Percentiles rank a stretch among this genome's conserved stretches.
Conservation (phyloP, 1,140 invertebrate genomes). For the Lucilia cuprina region DNA sequence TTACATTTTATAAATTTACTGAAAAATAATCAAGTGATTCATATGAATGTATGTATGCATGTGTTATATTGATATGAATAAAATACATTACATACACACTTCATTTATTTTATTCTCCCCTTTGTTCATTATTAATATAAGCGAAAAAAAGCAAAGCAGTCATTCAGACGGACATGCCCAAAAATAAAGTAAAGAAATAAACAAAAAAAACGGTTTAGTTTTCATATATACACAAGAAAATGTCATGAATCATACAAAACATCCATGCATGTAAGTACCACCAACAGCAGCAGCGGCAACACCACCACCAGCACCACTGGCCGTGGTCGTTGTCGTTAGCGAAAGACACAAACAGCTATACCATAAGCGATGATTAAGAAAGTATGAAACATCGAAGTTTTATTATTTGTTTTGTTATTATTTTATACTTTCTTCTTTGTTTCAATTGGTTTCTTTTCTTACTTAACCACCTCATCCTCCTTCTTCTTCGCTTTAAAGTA, state of each 20-base stretch:
- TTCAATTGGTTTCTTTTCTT: neutral
- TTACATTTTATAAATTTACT: neutral
- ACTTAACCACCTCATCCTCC: neutral
- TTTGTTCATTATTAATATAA: neutral
- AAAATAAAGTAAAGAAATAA: neutral
- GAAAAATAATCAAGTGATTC: neutral
- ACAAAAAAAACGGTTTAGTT: neutral
- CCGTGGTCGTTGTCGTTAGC: neutral
- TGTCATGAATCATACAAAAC: neutral
- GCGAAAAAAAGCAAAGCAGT: neutral
- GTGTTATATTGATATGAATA: neutral
- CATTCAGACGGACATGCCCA: neutral
- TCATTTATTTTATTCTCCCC: neutral
- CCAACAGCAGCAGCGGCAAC: too few relatives aligned
- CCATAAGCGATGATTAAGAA: conserved; percentile 23
- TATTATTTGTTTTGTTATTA: neutral
- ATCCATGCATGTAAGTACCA: neutral
- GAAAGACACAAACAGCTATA: neutral
- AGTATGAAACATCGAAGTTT: conserved; percentile 27
- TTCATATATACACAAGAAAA: neutral
- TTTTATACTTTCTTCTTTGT: conserved; percentile 11
- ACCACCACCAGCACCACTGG: neutral
- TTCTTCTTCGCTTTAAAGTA: too few relatives aligned
- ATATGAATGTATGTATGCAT: neutral
- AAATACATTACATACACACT: neutral